Evolutionary conservation across 2,113 vertebrate species (phyloP).

Genomic region (Piaya cayana): DNA sequence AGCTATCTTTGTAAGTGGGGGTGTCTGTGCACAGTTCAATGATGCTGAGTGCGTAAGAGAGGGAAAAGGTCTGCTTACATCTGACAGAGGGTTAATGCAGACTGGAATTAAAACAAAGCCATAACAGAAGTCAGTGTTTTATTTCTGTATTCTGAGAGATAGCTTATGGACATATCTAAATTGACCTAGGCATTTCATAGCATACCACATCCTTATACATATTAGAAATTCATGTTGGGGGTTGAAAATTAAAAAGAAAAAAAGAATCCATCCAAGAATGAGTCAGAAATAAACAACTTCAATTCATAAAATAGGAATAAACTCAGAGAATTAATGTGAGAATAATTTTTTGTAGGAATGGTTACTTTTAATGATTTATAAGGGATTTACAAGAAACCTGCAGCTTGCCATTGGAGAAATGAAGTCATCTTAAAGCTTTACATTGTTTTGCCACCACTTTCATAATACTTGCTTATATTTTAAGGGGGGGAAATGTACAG

Average conservation of each 20-base stretch:
- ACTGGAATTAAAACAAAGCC: constrained; percentile 22
- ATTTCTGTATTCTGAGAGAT: constrained; percentile 26
- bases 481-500: constrained; percentile 49
- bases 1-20: not conserved
- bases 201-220: not conserved
- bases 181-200: not conserved
- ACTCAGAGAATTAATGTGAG: constrained; percentile 45
- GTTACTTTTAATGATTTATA: constrained; percentile 68
- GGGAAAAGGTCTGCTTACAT: not conserved
- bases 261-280: constrained; percentile 44
- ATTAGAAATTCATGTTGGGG: not conserved
- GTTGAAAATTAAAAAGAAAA: constrained; percentile 26
- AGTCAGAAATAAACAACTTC: constrained; percentile 48
- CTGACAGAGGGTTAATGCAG: constrained; percentile 4
- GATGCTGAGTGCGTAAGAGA: not conserved
- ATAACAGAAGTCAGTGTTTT: constrained; percentile 14
- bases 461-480: constrained; percentile 74
- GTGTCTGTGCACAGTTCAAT: not conserved
- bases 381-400: constrained; percentile 50
- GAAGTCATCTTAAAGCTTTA: constrained; percentile 36
- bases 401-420: constrained; percentile 47
- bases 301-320: constrained; percentile 68
- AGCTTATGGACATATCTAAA: not conserved
- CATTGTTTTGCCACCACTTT: constrained; percentile 59
- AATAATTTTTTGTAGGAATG: constrained; percentile 37